Conservation (phyloP, 2,113 vertebrate species). For the Cynocephalus volans region DNA sequence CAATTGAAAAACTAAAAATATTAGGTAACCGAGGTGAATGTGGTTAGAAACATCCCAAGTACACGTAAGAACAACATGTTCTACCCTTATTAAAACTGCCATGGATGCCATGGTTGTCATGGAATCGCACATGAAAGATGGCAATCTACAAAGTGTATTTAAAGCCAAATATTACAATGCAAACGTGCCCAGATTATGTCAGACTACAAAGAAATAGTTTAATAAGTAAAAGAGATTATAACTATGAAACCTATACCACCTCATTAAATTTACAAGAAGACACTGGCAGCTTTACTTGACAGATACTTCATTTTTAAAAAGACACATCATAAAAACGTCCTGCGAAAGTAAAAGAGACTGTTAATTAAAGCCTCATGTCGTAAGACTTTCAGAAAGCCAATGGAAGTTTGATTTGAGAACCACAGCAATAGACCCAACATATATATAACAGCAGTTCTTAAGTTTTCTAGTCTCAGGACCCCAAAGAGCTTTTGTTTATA, state of each 20-base stretch:
- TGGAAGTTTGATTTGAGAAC: slow-evolving; percentile 15
- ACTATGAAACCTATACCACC: not conserved
- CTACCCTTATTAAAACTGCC: not conserved
- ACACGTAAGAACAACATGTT: not conserved
- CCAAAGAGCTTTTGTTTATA: not conserved
- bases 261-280: slow-evolving; percentile 60
- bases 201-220: not conserved
- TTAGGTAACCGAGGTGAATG: not conserved
- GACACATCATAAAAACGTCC: not conserved
- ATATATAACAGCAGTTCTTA: slow-evolving; percentile 5
- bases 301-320: not conserved
- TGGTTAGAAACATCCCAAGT: slow-evolving; percentile 45
- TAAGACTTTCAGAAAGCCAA: slow-evolving; percentile 40
- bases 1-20: slow-evolving; percentile 42
- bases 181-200: slow-evolving; percentile 7
- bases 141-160: not conserved
- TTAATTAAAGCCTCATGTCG: not conserved
- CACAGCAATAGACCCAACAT: not conserved
- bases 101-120: not conserved
- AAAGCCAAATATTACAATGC: slow-evolving; percentile 36
- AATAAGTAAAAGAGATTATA: not conserved
- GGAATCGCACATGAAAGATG: not conserved
- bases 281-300: not conserved
- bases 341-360: slow-evolving; percentile 39
- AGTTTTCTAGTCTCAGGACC: not conserved